phyloP scores from a whole-genome alignment of 2,113 vertebrate genomes.

The Urocitellus parryii region DNA sequence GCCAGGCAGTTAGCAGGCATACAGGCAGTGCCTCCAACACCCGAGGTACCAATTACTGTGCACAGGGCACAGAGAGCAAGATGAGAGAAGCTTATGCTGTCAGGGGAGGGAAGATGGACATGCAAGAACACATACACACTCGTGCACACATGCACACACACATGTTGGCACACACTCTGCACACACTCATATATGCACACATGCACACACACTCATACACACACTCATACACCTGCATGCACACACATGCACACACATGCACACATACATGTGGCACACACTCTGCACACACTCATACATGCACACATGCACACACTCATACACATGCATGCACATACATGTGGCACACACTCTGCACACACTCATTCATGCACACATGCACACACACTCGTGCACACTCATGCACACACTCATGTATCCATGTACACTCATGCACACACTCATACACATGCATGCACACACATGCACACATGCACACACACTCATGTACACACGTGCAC shows the following conservation, averaged over 20 bases:
- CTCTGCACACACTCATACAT: neutral
- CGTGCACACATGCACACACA: neutral
- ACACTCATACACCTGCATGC: neutral
- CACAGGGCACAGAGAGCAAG: neutral
- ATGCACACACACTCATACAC: too few species aligned
- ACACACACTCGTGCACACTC: neutral
- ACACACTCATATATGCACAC: neutral
- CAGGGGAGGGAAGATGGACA: neutral
- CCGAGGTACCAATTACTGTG: fast-evolving
- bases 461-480: too few species aligned
- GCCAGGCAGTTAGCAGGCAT: neutral
- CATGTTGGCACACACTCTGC: too few species aligned
- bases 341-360: too few species aligned
- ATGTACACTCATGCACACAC: too few species aligned
- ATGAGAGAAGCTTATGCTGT: neutral
- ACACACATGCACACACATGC: too few species aligned
- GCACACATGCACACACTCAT: too few species aligned
- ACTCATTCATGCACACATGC: too few species aligned
- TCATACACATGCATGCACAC: too few species aligned
- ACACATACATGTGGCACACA: neutral
- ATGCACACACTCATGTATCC: neutral
- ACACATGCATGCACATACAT: too few species aligned
- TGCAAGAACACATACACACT: fast-evolving
- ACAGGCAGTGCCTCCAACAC: neutral
- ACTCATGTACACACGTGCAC: too few species aligned